These are phyloP conservation scores for Genyomyrus donnyi DNA, from an alignment of 2,113 vertebrate species.

Conservation along the genomic window DNA sequence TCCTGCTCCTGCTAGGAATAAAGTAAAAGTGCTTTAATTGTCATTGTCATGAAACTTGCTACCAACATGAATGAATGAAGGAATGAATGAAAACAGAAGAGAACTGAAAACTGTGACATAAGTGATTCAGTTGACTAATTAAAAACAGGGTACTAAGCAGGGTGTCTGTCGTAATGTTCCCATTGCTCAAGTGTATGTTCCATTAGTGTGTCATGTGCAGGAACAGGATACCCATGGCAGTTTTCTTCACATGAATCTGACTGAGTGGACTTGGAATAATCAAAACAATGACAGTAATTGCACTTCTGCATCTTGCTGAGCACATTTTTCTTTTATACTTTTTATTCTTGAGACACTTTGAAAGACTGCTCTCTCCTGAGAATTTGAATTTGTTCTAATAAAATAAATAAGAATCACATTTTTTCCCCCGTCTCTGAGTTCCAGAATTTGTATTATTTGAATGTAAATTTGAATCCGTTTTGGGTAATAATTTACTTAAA, in stretches of 20 bases:
- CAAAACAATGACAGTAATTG: constrained; percentile 55
- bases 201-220: background rate
- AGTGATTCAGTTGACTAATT: background rate
- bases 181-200: background rate
- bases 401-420: constrained; percentile 59
- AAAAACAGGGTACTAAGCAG: constrained; percentile 12
- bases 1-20: background rate
- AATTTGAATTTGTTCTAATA: constrained; percentile 87
- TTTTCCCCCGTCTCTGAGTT: background rate
- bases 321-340: constrained; percentile 72
- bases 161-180: background rate
- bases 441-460: background rate
- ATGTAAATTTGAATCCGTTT: background rate
- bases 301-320: constrained; percentile 68
- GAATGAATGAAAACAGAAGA: background rate
- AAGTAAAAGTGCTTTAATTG: constrained; percentile 1
- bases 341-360: constrained; percentile 71
- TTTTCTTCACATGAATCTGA: background rate
- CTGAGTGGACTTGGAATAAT: constrained; percentile 40
- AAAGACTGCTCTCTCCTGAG: constrained; percentile 72
- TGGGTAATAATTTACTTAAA: background rate
- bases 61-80: background rate
- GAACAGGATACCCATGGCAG: background rate
- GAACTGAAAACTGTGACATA: background rate
- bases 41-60: constrained; percentile 5